These are phyloP conservation scores for Camelus bactrianus DNA, from an alignment of 2,113 vertebrate genomes.

Conservation along the genomic window DNA sequence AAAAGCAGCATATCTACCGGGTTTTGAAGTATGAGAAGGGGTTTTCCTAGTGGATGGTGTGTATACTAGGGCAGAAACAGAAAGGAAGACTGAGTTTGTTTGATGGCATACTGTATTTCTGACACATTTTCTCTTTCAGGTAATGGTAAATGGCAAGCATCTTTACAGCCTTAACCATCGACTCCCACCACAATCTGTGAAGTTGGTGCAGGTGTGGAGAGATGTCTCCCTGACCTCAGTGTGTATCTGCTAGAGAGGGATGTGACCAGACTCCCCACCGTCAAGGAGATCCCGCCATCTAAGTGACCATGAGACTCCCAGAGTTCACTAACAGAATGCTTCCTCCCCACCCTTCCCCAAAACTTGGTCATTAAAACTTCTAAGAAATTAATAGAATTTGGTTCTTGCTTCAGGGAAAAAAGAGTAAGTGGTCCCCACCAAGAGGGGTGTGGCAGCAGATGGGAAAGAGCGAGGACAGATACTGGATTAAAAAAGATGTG, in stretches of 20 bases:
- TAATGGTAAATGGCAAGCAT: neutral
- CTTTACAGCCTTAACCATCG: neutral
- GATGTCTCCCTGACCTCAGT: neutral
- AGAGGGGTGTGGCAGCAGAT: neutral
- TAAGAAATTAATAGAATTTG: neutral
- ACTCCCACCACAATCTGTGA: neutral
- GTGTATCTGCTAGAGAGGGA: fast-evolving
- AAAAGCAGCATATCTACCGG: neutral
- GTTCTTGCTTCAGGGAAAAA: neutral
- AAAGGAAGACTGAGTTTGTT: neutral
- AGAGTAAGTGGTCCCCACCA: neutral
- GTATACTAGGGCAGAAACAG: neutral
- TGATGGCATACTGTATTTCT: neutral
- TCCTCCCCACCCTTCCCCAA: too few species aligned
- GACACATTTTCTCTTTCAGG: neutral
- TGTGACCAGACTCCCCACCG: neutral
- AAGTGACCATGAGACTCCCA: neutral
- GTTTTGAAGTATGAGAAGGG: neutral
- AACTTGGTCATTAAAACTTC: neutral
- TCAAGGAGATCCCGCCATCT: neutral
- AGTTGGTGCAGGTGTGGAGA: neutral
- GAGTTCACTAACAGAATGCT: neutral
- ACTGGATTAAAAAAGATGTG: too few species aligned
- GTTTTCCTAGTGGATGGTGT: neutral
- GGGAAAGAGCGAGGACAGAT: neutral